Evolutionary conservation across 2,888 invertebrate species (phyloP), one percentile per base, ranked within the genome.

Genomic region (Stegophylla sp.): DNA sequence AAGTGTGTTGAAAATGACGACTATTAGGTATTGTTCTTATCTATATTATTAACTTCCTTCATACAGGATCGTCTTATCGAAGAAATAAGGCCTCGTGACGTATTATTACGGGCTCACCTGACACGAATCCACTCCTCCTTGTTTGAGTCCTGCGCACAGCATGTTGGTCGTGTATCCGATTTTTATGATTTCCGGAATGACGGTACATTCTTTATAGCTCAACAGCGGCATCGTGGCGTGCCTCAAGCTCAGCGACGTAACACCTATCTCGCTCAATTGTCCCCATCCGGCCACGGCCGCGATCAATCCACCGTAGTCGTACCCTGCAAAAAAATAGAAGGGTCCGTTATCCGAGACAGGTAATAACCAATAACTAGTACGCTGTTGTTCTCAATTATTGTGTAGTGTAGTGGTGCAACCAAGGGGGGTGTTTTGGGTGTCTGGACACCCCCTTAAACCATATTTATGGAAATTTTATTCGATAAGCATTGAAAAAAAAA

Each of bases 241-340:
- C 85, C 94, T 93, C 34, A 96, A 88, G 15, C 92, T 89, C 84
- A 94, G 94, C 0, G 94, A 93, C 0, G 94, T 93, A 85, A 93
- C 92, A 7, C 95, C 95, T 84, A 93, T 93, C 86, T 95, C 96
- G 82, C 92, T 91, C n/a, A 94, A 87, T 0, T 95, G 94, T 0
- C 96, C 96, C 96, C 96, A 95, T 23, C 96, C 95, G 1, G 94
- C 89, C 1, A 93, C 94, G 23, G 92, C 90, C 1, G 91, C 95
- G 75, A 89, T 90, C 15, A 89, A 89, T 3, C 92, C 94, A 12
- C 91, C 91, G 87, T 94, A 95, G 13, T 91, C 86, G 73, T 91
- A 89, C 83, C 89, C 93, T 84, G 41, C 10, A 4, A 51, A 17
- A 61, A 28, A 0, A 61, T 15, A 61, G 41, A 28, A 15, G 15